Base-by-base conservation (phyloP, 2,888 invertebrate genomes). In the Diplolepis rosae region DNA sequence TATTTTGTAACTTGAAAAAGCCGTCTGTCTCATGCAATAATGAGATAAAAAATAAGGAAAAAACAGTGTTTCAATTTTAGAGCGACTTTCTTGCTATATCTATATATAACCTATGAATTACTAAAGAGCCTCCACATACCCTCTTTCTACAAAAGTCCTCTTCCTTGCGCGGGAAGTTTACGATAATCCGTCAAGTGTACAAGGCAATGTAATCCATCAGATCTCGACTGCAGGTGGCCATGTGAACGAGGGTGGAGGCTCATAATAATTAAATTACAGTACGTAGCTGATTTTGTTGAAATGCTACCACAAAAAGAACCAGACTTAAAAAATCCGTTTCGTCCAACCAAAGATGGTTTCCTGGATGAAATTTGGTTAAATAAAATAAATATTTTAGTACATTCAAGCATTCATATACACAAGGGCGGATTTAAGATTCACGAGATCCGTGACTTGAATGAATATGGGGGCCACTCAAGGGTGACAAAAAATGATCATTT, bases 141-240 rank as follows among this genome's bases (percentile, higher is more conserved):
- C 48, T 68, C 66, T 30, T 54, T 71, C 67, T 68, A 50, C 56
- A 66, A 69, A 70, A 73, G 75, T 54, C 35, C 56, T 9, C 56
- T 52, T 52, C 67, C 18, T 32, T 39, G 24, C 50, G 15, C 24
- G 70, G 56, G 72, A 80, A 81, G 75, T 80, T 79, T 76, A 69
- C 81, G 83, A 85, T 87, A 85, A 88, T 86, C 86, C 83, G 86
- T 88, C 88, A 87, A 81, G 80, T 82, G 79, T 79, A 75, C 78
- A 82, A 81, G 82, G 81, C 84, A 83, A 81, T 83, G 82, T 86
- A 88, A 88, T 88, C 87, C 86, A 87, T 88, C 88, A 88, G 80
- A 80, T 78, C 77, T 79, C 76, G 81, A 80, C 79, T 79, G 75
- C 83, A 83, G 82, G 83, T 85, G 85, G 56, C 56, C 77, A 74